Evolutionary conservation across 2,888 invertebrate genomes (phyloP), one percentile per base, ranked within the genome.

Genomic region (Horisme vitalbata): DNA sequence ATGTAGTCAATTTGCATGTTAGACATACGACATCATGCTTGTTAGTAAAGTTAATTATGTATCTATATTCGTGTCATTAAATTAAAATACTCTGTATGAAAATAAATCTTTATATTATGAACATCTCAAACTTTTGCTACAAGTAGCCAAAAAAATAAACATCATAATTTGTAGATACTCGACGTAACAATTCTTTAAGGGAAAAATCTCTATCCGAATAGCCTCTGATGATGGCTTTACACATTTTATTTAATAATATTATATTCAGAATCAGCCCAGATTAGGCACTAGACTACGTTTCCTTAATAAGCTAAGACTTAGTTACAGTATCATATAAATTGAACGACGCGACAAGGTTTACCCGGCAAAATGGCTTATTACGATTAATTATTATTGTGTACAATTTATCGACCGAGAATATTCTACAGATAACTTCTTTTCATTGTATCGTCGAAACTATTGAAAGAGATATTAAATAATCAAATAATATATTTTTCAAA

Each of bases 291-390:
- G 57, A 56, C 57, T 57, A 63, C 50, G 50, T 61, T 58, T 61
- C 53, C 65, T 61, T 69, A 67, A 38, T 52, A 58, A 62, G 54
- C 55, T 70, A 62, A 61, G 46, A 48, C 58, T 26, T 63, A 66
- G 24, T 15, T 44, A 41, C 38, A 26, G 21, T 37, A 45, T 34
- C 33, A 35, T 13, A 34, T 20, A 20, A 38, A 41, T 14, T 33
- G 28, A n/a, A n/a, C n/a, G 23, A 23, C 23, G 18, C 18, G 23
- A 23, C n/a, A n/a, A n/a, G n/a, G n/a, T n/a, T n/a, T n/a, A n/a
- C n/a, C n/a, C n/a, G n/a, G n/a, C n/a, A n/a, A n/a, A n/a, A n/a
- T n/a, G n/a, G n/a, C n/a, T n/a, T n/a, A n/a, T n/a, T n/a, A n/a
- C n/a, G n/a, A n/a, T n/a, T n/a, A n/a, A n/a, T n/a, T n/a, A n/a